Percentiles rank a stretch among this genome's conserved stretches.
phyloP scores from a whole-genome alignment of 2,797 vertebrate genomes.

The Epinephelus malabaricus region DNA sequence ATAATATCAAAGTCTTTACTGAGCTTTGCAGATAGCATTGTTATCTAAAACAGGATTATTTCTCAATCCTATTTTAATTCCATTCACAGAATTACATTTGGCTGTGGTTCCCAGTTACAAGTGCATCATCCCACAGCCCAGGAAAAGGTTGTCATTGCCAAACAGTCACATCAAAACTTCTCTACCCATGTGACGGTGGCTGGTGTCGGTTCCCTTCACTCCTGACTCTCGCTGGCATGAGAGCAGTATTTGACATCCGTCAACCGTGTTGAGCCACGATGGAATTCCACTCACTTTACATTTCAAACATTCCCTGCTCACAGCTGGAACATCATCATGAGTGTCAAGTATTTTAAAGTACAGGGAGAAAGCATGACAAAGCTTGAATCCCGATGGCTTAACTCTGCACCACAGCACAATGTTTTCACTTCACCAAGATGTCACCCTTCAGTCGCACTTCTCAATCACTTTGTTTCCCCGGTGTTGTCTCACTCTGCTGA shows the following conservation, averaged over 20 bases:
- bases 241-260: conserved; percentile 58
- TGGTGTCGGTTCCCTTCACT: conserved; percentile 36
- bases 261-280: conserved; percentile 46
- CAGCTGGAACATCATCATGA: conserved; percentile 47
- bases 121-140: conserved; percentile 1
- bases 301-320: conserved; percentile 47
- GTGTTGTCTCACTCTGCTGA: conserved; percentile 15
- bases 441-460: conserved; percentile 46
- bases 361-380: conserved; percentile 31
- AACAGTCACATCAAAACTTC: conserved; percentile 42
- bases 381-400: conserved; percentile 30
- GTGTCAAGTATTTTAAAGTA: conserved; percentile 53
- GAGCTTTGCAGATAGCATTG: background rate
- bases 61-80: background rate
- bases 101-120: conserved; percentile 21
- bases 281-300: conserved; percentile 58
- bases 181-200: conserved; percentile 13
- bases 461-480: conserved; percentile 47
- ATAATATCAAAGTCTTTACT: no score
- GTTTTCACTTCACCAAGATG: conserved; percentile 42
- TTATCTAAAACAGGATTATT: background rate
- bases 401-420: background rate
- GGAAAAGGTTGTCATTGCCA: conserved; percentile 28
- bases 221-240: conserved; percentile 40
- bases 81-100: conserved; percentile 14